Conservation (phyloP, 2,113 vertebrate genomes). For the Sinocyclocheilus anshuiensis region DNA sequence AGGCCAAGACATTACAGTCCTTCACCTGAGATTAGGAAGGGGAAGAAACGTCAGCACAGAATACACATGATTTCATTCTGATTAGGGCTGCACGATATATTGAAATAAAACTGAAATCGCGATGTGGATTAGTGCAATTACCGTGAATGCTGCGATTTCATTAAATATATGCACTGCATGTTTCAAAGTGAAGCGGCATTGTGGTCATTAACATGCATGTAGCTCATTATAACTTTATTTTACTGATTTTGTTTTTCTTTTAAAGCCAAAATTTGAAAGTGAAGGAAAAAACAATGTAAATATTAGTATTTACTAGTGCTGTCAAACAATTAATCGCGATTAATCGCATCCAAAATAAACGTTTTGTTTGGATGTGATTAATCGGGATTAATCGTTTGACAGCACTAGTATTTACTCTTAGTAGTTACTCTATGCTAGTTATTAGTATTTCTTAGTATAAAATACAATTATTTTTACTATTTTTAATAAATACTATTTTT, state of each 20-base stretch:
- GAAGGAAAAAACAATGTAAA: not conserved
- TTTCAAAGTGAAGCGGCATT: not conserved
- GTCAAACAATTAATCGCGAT: too few species aligned
- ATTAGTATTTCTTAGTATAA: too few species aligned
- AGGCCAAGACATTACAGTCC: slow-evolving; percentile 94
- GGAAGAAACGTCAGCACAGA: not conserved
- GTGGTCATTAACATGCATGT: not conserved
- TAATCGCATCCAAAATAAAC: too few species aligned
- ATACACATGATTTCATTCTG: not conserved
- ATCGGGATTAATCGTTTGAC: too few species aligned
- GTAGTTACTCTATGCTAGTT: too few species aligned
- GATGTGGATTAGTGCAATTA: not conserved
- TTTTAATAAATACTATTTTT: too few species aligned
- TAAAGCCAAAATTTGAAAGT: not conserved
- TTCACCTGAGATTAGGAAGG: slow-evolving; percentile 80
- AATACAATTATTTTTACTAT: too few species aligned
- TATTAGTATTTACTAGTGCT: not conserved
- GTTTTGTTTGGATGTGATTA: too few species aligned
- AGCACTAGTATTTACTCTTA: not conserved
- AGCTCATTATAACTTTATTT: not conserved
- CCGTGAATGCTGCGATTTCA: not conserved
- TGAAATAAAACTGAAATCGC: not conserved
- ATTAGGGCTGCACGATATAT: not conserved
- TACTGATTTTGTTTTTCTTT: too few species aligned
- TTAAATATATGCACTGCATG: not conserved